Evolutionary conservation across 2,888 invertebrate species (phyloP), one percentile per base, ranked within the genome.

Genomic region (Drosophila limbata): DNA sequence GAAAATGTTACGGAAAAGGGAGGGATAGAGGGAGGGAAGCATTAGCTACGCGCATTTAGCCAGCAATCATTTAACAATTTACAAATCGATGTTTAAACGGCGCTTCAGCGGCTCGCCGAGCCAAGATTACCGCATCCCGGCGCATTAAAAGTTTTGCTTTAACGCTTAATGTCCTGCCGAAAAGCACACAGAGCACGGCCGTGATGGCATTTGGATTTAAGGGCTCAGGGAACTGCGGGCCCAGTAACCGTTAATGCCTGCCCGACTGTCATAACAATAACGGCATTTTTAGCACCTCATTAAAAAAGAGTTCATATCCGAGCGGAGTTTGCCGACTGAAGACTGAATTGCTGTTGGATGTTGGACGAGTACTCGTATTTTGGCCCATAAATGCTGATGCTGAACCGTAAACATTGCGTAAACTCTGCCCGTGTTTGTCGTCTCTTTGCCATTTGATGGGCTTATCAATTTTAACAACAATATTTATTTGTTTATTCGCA

Each of bases 61-160:
- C 82, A 76, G 84, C 84, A 90, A 91, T 91, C 90, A 81, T 88
- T 88, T 89, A 84, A 84, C 90, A 90, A 91, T 91, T 91, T 88
- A 85, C 91, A 91, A 91, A 91, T 91, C 90, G 91, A 90, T 88
- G 79, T 90, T 91, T 91, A 91, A 91, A 83, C 88, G 84, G 77
- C 79, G 73, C 79, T 88, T 81, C 73, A 87, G 35, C 48, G 50
- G 50, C 42, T 51, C 69, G 37, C 25, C 8, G 55, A 25, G 53
- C 74, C 61, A 52, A 61, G 35, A 50, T 61, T 56, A 56, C 44
- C 33, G 55, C 55, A 56, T 56, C 33, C 44, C 21, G 76, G 35
- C 21, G 76, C 76, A 78, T 78, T 73, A 78, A 79, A 84, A 87
- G 47, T 80, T 85, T 85, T 80, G 62, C 76, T 77, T 87, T 71